A percentile compares a stretch with the other conserved stretches of the same genome.
Conservation (phyloP, 2,797 vertebrate genomes). For the Mormyrops boulengeri region DNA sequence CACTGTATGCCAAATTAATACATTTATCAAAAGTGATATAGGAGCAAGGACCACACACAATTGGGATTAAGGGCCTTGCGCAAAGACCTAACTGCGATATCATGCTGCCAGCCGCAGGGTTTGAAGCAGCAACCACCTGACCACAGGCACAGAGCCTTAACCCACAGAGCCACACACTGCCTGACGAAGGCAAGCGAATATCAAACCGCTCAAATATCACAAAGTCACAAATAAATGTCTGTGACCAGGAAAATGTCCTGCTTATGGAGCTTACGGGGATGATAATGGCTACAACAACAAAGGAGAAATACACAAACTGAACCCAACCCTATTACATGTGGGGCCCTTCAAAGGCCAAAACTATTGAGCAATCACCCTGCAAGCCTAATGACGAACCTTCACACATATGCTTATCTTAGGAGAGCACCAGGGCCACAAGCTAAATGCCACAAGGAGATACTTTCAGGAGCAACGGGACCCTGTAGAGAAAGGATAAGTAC, state of each 20-base stretch:
- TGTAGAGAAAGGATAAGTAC: background rate
- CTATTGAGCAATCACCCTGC: background rate
- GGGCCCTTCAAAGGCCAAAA: background rate
- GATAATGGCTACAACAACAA: background rate
- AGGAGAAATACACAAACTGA: background rate
- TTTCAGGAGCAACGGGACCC: background rate
- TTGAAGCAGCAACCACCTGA: background rate
- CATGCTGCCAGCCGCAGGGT: background rate
- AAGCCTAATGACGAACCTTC: background rate
- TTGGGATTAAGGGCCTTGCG: background rate
- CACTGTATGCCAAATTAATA: background rate
- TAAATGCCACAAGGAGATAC: background rate
- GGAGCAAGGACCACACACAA: background rate
- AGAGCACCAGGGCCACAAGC: background rate
- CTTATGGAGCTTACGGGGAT: background rate
- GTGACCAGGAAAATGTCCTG: background rate
- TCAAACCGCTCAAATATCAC: background rate
- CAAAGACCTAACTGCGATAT: background rate
- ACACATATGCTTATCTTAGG: background rate
- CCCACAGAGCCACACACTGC: background rate
- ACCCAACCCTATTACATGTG: background rate
- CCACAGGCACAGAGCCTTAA: background rate
- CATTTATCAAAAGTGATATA: background rate
- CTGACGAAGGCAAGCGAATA: background rate
- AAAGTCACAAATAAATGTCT: background rate